These are phyloP conservation scores for Yponomeuta evonymella DNA, from an alignment of 2,888 invertebrate genomes.

Conservation along the genomic window DNA sequence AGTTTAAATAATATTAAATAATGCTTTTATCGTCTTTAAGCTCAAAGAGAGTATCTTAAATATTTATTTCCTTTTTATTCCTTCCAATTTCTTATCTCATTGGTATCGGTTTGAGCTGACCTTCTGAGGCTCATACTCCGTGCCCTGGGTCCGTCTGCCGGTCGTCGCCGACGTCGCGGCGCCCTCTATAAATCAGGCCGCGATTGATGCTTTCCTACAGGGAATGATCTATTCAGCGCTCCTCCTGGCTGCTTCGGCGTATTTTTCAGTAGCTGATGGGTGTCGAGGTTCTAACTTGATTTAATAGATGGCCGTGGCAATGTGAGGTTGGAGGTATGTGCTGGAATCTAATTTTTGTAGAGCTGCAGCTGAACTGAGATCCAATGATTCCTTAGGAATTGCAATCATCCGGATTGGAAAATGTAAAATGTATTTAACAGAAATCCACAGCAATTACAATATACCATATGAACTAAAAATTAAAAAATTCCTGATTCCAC, in stretches of 20 bases:
- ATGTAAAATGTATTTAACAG: too few species aligned
- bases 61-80: too few species aligned
- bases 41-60: too few species aligned
- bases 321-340: background rate
- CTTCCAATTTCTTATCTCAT: too few species aligned
- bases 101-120: background rate
- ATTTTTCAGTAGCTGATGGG: slow-evolving; percentile 43
- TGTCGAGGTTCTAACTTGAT: slow-evolving; percentile 7
- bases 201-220: slow-evolving; percentile 74
- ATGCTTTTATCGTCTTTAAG: too few species aligned
- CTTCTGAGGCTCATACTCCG: background rate
- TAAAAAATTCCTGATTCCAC: too few species aligned
- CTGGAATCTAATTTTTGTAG: background rate
- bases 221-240: slow-evolving; percentile 72
- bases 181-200: slow-evolving; percentile 69
- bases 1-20: too few species aligned
- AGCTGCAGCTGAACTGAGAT: too few species aligned
- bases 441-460: too few species aligned
- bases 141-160: background rate
- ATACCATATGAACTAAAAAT: too few species aligned
- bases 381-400: too few species aligned
- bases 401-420: too few species aligned
- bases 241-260: slow-evolving; percentile 58
- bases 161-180: slow-evolving; percentile 27
- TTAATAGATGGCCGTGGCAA: background rate